Conservation (phyloP, 2,113 vertebrate species). For the Callorhinus ursinus region DNA sequence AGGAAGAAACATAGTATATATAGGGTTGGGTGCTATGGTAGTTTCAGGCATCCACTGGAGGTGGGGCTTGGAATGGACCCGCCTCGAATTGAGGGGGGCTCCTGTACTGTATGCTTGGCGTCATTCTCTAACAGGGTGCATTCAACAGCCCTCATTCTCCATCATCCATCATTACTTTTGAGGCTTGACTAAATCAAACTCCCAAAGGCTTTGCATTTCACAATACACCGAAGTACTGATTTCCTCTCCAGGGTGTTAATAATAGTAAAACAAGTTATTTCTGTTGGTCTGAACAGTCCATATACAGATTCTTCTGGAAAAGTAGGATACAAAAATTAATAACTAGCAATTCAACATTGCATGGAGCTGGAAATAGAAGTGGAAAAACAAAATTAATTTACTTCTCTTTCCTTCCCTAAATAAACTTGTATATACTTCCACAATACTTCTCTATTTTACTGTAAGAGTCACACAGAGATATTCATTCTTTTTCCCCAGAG, state of each 20-base stretch:
- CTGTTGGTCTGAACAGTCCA: background rate
- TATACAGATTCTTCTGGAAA: conserved; percentile 40
- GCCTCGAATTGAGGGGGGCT: background rate
- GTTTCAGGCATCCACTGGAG: conserved; percentile 26
- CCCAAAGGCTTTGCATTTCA: conserved; percentile 68
- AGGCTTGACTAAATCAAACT: background rate
- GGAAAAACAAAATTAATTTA: conserved; percentile 41
- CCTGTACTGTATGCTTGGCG: conserved; percentile 68
- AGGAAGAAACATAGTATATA: background rate
- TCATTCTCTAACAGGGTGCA: conserved; percentile 53
- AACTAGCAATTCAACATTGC: conserved; percentile 39
- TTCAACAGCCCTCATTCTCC: conserved; percentile 42
- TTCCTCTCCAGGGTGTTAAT: conserved; percentile 56
- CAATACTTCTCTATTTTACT: conserved; percentile 8
- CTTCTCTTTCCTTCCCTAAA: conserved; percentile 50
- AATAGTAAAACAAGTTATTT: conserved; percentile 33
- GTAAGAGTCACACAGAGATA: conserved; percentile 11
- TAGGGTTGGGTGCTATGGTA: background rate
- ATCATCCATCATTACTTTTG: conserved; percentile 16
- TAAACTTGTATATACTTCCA: background rate
- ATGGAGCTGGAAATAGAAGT: background rate
- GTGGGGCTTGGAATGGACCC: background rate
- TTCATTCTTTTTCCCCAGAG: conserved; percentile 34
- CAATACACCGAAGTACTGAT: conserved; percentile 71
- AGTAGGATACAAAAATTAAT: conserved; percentile 24